Evolutionary conservation across 37 sponge, comb jelly and placozoan species (phyloP), one percentile per base, ranked within the genome.

Genomic region (Cliona cf. orientalis): DNA sequence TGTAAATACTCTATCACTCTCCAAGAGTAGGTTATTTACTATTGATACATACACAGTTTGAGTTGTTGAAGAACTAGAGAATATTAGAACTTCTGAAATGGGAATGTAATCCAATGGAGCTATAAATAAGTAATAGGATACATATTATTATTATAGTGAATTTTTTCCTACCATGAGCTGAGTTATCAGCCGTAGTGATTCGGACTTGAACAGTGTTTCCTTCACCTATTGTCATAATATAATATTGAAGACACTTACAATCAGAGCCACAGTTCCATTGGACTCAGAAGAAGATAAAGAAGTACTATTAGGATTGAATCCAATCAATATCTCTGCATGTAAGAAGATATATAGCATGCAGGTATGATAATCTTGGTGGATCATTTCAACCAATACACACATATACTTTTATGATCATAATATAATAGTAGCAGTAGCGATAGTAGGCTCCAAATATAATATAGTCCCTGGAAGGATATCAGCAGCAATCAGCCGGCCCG

Each of bases 261-360:
- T 34, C 5, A 66, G 3, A 38, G 37, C 35, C 17, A 31, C 67
- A 21, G 11, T 5, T 2, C 38, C 67, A 31, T 35, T 38, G 32
- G 67, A 2, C 67, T 66, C 67, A n/a, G n/a, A n/a, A n/a, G n/a
- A n/a, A 66, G 25, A 21, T 21, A 31, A 34, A 66, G 67, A 31
- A 11, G 29, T 36, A 66, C 37, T 21, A 31, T 34, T 35, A 4
- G 3, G 3, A 38, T 5, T 66, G 38, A 66, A 66, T 19, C 67
- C 67, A 66, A 66, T 31, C 29, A 35, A 5, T 21, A 31, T 21
- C 3, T 3, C 67, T 66, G 32, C 17, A 49, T 17, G 17, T 17
- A 11, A 19, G 11, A 11, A 49, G 17, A 49, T 49, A 17, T 49
- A 17, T 17, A 19, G 55, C 11, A 11, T 19, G 11, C 17, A 11